Evolutionary conservation across 2,888 invertebrate genomes (phyloP), one percentile per base, ranked within the genome.

Genomic region (Rhorus exstirpatorius): DNA sequence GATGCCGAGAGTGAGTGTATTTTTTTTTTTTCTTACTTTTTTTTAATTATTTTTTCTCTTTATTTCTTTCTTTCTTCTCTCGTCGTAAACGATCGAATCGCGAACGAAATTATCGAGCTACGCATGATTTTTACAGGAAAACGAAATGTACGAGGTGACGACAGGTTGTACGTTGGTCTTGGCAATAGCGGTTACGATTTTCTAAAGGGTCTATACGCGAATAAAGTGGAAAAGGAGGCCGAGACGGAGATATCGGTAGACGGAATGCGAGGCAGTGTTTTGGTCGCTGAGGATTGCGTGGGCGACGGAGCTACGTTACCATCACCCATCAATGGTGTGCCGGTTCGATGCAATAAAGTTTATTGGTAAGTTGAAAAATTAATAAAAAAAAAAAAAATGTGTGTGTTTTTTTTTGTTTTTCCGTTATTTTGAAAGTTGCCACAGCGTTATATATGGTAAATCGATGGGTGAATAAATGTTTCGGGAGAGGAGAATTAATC

Each of bases 91-190:
- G 3, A 77, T 49, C 44, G 14, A 6, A 21, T 67, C 3, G n/a
- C 21, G 26, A 14, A 24, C 24, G 24, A 12, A 21, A 4, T 24
- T 3, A 51, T 51, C 17, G n/a, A 26, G 4, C 4, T 17, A 31
- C 31, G 31, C 6, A 31, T 31, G 6, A 31, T n/a, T 85, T 82
- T 80, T 90, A 19, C 89, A 96, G 96, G 92, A 68, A 95, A 94
- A 84, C 95, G 99, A 71, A 99, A 99, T 93, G 94, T 96, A 72
- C 95, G 96, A 82, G 99, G 99, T 0, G 96, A 97, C 91, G 98
- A 99, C 93, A 94, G 97, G n/a, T 93, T 99, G 38, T 99, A 99
- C 93, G 95, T 99, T 24, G 95, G 96, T 0, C 93, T 95, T 0
- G 94, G 94, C 17, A 97, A 98, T 93, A 92, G 94, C 1, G 95